Evolutionary conservation across 2,113 vertebrate species (phyloP).

Genomic region (Excalfactoria chinensis): DNA sequence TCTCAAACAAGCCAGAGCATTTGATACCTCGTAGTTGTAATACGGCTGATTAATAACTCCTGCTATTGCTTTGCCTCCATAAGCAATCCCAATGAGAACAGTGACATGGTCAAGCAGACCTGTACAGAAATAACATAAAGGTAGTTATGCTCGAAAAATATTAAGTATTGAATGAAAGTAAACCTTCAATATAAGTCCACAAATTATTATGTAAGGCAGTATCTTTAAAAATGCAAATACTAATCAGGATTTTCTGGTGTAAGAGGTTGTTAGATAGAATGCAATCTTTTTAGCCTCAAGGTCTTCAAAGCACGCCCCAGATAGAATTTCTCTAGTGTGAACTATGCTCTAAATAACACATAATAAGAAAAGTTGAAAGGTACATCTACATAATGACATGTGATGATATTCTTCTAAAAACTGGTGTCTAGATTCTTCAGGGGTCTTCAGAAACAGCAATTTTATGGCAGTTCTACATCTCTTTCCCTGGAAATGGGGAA

Average conservation of each 20-base stretch:
- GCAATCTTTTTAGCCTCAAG: background rate
- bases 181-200: background rate
- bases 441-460: background rate
- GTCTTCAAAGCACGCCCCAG: background rate
- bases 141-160: background rate
- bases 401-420: background rate
- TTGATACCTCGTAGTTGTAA: conserved; percentile 96
- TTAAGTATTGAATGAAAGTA: background rate
- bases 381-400: background rate
- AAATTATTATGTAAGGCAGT: background rate
- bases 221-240: background rate
- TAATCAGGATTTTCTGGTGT: background rate
- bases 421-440: background rate
- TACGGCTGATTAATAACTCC: conserved; percentile 98
- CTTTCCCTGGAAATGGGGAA: background rate
- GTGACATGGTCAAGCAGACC: conserved; percentile 97
- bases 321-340: background rate
- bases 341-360: background rate
- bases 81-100: conserved; percentile 95
- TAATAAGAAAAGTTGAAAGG: background rate
- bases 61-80: conserved; percentile 92
- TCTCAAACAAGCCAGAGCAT: conserved; percentile 5
- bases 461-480: background rate
- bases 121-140: conserved; percentile 58
- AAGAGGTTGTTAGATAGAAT: background rate